These are phyloP conservation scores for Cebus imitator DNA, from an alignment of 2,113 vertebrate species.

Conservation along the genomic window DNA sequence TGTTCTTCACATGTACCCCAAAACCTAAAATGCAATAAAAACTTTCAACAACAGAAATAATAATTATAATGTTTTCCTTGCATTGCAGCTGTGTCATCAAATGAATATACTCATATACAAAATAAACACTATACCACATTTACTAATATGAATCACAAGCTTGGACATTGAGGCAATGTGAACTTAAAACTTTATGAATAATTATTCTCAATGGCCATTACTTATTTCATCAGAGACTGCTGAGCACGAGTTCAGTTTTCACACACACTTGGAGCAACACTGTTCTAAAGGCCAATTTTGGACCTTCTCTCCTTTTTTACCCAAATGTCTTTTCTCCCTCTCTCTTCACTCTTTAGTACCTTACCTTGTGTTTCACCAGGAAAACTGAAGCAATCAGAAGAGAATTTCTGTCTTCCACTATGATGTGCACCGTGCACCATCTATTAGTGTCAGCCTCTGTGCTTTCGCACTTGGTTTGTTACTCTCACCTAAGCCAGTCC, in stretches of 20 bases:
- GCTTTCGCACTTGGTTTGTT: neutral
- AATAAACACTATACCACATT: neutral
- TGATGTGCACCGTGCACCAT: too few species aligned
- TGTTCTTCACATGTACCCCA: too few species aligned
- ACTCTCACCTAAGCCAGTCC: neutral
- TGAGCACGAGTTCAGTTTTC: neutral
- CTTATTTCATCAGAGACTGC: neutral
- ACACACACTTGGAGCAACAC: neutral
- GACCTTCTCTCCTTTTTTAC: neutral
- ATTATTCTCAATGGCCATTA: neutral
- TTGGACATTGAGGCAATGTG: neutral
- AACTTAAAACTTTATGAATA: neutral
- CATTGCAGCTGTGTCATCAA: neutral
- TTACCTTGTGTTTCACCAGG: neutral
- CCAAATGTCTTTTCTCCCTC: neutral
- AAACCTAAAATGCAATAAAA: too few species aligned
- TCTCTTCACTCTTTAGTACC: neutral
- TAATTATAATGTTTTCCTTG: neutral
- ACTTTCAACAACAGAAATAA: too few species aligned
- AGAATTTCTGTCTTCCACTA: neutral
- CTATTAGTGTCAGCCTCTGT: too few species aligned
- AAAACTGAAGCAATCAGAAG: neutral
- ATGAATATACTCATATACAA: neutral
- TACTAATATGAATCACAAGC: neutral
- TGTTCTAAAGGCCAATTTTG: neutral